These are phyloP conservation scores for Dyspetes luteomarginatus DNA, from an alignment of 2,888 invertebrate species.

Conservation along the genomic window DNA sequence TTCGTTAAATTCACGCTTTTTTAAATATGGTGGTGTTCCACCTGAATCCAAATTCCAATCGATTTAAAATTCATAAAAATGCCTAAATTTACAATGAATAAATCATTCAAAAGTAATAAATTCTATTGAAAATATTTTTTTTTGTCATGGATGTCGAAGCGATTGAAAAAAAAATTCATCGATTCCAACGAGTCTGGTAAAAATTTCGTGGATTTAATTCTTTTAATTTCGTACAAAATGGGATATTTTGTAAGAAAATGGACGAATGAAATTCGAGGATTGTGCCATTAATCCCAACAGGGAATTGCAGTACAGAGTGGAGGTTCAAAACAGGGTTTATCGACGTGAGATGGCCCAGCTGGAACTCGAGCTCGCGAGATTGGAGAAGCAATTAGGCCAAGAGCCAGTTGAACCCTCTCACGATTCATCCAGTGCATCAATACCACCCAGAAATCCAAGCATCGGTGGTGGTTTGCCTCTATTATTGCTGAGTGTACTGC, in stretches of 20 bases:
- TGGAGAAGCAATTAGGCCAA: slow-evolving; percentile 88
- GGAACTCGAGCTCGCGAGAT: slow-evolving; percentile 90
- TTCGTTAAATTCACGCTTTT: no score
- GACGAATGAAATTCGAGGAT: background rate
- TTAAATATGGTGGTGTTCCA: no score
- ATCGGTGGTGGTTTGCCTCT: slow-evolving; percentile 89
- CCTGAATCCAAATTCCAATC: no score
- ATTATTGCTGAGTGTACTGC: slow-evolving; percentile 89
- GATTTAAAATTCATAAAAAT: no score
- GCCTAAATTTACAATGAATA: no score
- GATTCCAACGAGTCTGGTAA: background rate
- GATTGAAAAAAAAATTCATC: background rate
- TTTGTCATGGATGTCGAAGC: background rate
- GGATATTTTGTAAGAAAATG: background rate
- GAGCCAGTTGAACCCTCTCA: slow-evolving; percentile 84
- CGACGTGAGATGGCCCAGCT: slow-evolving; percentile 91
- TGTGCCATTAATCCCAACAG: slow-evolving; percentile 65
- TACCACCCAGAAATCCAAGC: slow-evolving; percentile 87
- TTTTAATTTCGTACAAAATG: background rate
- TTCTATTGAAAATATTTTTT: no score
- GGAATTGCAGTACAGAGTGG: slow-evolving; percentile 93
- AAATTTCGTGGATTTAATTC: background rate
- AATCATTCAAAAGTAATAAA: no score
- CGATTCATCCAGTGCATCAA: slow-evolving; percentile 86
- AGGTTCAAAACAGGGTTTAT: slow-evolving; percentile 96